These are phyloP conservation scores for Dynastes tityus DNA, from an alignment of 2,888 invertebrate species.

Conservation along the genomic window DNA sequence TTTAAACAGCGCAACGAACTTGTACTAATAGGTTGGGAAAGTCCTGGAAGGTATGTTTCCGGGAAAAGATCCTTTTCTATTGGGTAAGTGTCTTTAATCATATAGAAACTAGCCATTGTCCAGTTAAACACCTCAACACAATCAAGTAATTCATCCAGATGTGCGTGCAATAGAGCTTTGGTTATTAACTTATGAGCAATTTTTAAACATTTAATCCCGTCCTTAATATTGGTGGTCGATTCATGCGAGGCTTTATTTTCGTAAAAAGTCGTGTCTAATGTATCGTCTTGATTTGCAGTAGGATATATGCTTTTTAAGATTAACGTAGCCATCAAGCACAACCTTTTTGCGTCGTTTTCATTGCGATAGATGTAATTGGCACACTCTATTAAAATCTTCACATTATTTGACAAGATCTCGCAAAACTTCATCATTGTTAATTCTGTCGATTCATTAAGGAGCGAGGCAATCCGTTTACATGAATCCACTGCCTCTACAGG, in stretches of 20 bases:
- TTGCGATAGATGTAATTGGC: slow-evolving; percentile 57
- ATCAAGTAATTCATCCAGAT: slow-evolving; percentile 47
- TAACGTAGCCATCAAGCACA: slow-evolving; percentile 59
- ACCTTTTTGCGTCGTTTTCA: slow-evolving; percentile 53
- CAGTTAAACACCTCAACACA: slow-evolving; percentile 53
- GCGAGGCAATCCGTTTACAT: slow-evolving; percentile 58
- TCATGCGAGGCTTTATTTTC: slow-evolving; percentile 40
- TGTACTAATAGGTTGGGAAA: neutral
- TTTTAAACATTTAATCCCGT: slow-evolving; percentile 54
- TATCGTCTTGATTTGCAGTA: neutral
- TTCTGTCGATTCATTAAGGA: slow-evolving; percentile 56
- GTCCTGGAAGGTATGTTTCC: slow-evolving; percentile 6
- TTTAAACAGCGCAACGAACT: slow-evolving; percentile 32
- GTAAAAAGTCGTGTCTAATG: slow-evolving; percentile 2
- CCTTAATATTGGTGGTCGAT: neutral
- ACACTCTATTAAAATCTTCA: slow-evolving; percentile 56
- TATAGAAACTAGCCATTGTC: slow-evolving; percentile 45
- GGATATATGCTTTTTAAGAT: slow-evolving; percentile 58
- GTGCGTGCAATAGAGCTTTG: slow-evolving; percentile 58
- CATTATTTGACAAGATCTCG: slow-evolving; percentile 54
- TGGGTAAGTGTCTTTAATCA: neutral
- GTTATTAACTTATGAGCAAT: slow-evolving; percentile 57
- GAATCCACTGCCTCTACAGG: slow-evolving; percentile 35
- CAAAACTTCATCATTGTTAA: slow-evolving; percentile 58
- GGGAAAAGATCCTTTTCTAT: slow-evolving; percentile 5